Evolutionary conservation across 2,888 invertebrate genomes (phyloP), one percentile per base, ranked within the genome.

Genomic region (Graphium colonna): DNA sequence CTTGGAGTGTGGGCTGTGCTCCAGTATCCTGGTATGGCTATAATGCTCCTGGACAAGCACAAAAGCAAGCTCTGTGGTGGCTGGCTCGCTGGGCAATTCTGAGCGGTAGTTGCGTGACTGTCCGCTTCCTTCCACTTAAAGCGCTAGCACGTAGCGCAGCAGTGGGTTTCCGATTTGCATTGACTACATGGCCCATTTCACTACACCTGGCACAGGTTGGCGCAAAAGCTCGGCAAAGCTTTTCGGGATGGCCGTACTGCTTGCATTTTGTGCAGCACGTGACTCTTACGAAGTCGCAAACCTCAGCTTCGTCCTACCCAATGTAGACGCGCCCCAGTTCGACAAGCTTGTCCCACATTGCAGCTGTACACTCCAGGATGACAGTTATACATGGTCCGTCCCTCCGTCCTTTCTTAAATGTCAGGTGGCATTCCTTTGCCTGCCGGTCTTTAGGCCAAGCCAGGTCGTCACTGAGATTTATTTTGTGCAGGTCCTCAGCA

Each of bases 171-270:
- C n/a, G n/a, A n/a, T n/a, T n/a, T n/a, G n/a, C n/a, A n/a, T n/a
- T n/a, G n/a, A n/a, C n/a, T n/a, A 42, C 0, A 52, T 53, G n/a
- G 67, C 61, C 0, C 51, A 31, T 3, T 46, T 53, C 62, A 0
- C 69, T 65, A 9, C 69, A 70, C 0, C 50, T 56, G 26, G 28
- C n/a, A n/a, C n/a, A n/a, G n/a, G n/a, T n/a, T n/a, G n/a, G n/a
- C n/a, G n/a, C n/a, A n/a, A n/a, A n/a, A 0, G 33, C 33, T 2
- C 33, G 10, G 33, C 69, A 71, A 28, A 57, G 61, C 2, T 63
- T 63, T 1, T 66, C 70, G 0, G 68, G 69, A 60, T 73, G 67
- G 0, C 71, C 72, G 21, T 69, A 71, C 0, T 58, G n/a, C n/a
- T n/a, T n/a, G n/a, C n/a, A n/a, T n/a, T n/a, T n/a, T n/a, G n/a